Evolutionary conservation across 2,797 vertebrate species (phyloP).

Genomic region (Dendrocincla fuliginosa): DNA sequence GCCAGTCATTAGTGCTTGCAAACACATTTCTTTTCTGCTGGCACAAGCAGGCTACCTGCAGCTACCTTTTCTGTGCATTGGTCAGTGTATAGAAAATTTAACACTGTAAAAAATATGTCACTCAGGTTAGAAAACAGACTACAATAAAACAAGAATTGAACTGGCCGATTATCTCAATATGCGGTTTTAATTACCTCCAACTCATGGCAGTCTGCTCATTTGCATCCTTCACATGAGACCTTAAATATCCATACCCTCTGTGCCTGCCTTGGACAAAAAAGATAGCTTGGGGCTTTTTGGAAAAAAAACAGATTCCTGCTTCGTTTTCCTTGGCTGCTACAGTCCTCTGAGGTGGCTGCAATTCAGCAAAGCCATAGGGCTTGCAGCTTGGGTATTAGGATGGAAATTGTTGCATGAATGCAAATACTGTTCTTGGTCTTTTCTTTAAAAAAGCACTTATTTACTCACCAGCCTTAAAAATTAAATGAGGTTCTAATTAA

Average conservation of each 20-base stretch:
- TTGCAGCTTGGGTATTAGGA: conserved; percentile 6
- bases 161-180: conserved; percentile 2
- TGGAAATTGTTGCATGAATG: conserved; percentile 25
- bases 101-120: not conserved
- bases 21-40: not conserved
- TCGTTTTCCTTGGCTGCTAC: conserved; percentile 20
- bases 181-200: conserved; percentile 56
- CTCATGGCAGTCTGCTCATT: conserved; percentile 16
- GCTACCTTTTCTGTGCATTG: not conserved
- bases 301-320: conserved; percentile 28
- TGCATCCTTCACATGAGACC: conserved; percentile 43
- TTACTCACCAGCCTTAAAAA: not conserved
- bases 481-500: not conserved
- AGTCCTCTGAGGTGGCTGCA: conserved; percentile 10
- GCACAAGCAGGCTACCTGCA: not conserved
- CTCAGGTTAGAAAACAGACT: not conserved
- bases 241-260: conserved; percentile 14
- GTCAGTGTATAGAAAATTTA: not conserved
- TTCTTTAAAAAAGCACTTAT: not conserved
- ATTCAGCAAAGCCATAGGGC: conserved; percentile 19
- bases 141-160: conserved; percentile 15
- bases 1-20: not conserved
- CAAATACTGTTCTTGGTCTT: conserved; percentile 1
- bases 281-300: conserved; percentile 37
- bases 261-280: conserved; percentile 39